Percentiles rank a stretch among this genome's conserved stretches.
phyloP scores from a whole-genome alignment of 2,888 invertebrate genomes.

The Scotopteryx bipunctaria region DNA sequence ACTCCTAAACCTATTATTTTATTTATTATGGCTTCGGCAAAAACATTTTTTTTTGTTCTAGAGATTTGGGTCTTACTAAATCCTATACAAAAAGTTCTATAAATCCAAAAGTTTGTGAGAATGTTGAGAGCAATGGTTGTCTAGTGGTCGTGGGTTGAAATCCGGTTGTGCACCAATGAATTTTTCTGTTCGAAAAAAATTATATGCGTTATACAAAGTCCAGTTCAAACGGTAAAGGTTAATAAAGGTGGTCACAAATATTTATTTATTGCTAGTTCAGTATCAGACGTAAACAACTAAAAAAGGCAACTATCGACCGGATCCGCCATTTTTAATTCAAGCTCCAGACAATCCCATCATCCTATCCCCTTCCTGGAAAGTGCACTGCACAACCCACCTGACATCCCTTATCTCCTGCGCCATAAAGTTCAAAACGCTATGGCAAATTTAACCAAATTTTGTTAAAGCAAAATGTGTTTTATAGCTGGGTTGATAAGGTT shows the following conservation, averaged over 20 bases:
- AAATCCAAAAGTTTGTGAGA: no score
- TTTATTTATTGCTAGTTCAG: no score
- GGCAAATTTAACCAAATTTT: not conserved
- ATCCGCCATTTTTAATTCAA: slow-evolving; percentile 53
- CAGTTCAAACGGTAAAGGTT: no score
- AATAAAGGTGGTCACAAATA: no score
- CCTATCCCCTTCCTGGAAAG: slow-evolving; percentile 37
- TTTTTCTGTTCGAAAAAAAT: no score
- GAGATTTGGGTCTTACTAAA: not conserved
- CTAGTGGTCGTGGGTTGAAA: no score
- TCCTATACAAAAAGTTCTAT: no score
- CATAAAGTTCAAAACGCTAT: not conserved
- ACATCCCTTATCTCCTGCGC: not conserved
- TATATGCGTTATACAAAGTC: no score
- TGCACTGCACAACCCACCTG: not conserved
- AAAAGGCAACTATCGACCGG: slow-evolving; percentile 23
- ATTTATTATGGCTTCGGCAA: slow-evolving; percentile 21
- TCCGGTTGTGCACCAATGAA: no score
- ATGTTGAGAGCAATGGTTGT: no score
- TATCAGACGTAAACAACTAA: slow-evolving; percentile 16
- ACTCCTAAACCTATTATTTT: slow-evolving; percentile 20
- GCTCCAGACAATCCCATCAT: slow-evolving; percentile 58
- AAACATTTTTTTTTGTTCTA: slow-evolving; percentile 12
- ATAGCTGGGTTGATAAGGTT: slow-evolving; percentile 18
- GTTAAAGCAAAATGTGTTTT: slow-evolving; percentile 14